Evolutionary conservation across 1,140 invertebrate genomes (phyloP).

Genomic region (Gryon sp.): DNA sequence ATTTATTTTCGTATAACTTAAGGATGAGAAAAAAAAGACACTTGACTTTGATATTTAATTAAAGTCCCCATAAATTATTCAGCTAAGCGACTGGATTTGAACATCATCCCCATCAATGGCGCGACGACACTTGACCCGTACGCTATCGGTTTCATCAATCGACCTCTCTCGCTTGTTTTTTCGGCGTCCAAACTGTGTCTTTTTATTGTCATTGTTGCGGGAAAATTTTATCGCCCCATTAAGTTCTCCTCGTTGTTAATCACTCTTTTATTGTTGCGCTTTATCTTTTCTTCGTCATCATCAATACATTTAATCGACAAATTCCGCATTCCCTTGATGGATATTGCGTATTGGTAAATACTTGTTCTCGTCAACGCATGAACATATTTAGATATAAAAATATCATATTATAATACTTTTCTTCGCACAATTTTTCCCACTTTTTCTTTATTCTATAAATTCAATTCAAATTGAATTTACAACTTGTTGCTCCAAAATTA

Average conservation of each 20-base stretch:
- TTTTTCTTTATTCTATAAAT: too few relatives aligned
- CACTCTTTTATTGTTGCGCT: slow-evolving; percentile 44
- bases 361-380: too few relatives aligned
- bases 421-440: too few relatives aligned
- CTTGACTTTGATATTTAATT: too few relatives aligned
- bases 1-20: too few relatives aligned
- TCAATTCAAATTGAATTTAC: too few relatives aligned
- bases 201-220: slow-evolving; percentile 6
- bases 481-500: too few relatives aligned
- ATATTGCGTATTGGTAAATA: slow-evolving; percentile 57
- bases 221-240: slow-evolving; percentile 39
- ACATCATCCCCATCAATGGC: slow-evolving; percentile 2
- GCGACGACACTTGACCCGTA: background rate
- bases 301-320: slow-evolving; percentile 54
- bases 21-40: too few relatives aligned
- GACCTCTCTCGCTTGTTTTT: slow-evolving; percentile 5
- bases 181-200: slow-evolving; percentile 8
- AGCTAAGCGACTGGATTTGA: slow-evolving; percentile 20
- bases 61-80: too few relatives aligned
- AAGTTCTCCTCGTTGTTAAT: slow-evolving; percentile 30
- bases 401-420: too few relatives aligned
- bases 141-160: slow-evolving; percentile 11
- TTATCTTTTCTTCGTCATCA: slow-evolving; percentile 42
- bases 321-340: slow-evolving; percentile 56
- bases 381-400: too few relatives aligned